Evolutionary conservation across 2,113 vertebrate genomes (phyloP).

Genomic region (Delphinapterus leucas): DNA sequence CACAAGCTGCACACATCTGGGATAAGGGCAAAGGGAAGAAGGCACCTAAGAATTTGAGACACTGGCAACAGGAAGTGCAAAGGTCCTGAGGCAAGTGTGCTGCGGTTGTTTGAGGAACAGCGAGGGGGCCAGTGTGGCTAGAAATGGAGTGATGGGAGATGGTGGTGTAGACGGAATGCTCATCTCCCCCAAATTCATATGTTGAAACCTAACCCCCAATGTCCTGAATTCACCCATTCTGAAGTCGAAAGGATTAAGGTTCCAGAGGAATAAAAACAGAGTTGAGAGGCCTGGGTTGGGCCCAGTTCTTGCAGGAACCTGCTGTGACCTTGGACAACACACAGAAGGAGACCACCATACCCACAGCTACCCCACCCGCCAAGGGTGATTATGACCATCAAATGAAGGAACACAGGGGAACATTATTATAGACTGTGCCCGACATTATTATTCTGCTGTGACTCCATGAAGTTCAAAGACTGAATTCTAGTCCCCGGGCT

Average conservation of each 20-base stretch:
- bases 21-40: background rate
- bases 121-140: background rate
- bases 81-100: background rate
- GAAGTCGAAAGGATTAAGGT: conserved; percentile 28
- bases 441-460: background rate
- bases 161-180: background rate
- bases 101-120: background rate
- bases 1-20: background rate
- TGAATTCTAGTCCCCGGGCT: background rate
- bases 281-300: background rate
- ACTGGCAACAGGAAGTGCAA: background rate
- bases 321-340: background rate
- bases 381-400: background rate
- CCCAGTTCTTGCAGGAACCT: background rate
- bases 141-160: background rate
- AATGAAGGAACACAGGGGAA: background rate
- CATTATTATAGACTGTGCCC: background rate
- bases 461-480: background rate
- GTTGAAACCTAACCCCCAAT: background rate
- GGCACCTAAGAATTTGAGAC: background rate
- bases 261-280: background rate
- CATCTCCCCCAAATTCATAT: background rate
- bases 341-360: background rate
- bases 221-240: background rate
- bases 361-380: background rate